A percentile compares a stretch with the other conserved stretches of the same genome.
phyloP scores from a whole-genome alignment of 2,797 vertebrate genomes.

The Gymnoscopelus microlampas region DNA sequence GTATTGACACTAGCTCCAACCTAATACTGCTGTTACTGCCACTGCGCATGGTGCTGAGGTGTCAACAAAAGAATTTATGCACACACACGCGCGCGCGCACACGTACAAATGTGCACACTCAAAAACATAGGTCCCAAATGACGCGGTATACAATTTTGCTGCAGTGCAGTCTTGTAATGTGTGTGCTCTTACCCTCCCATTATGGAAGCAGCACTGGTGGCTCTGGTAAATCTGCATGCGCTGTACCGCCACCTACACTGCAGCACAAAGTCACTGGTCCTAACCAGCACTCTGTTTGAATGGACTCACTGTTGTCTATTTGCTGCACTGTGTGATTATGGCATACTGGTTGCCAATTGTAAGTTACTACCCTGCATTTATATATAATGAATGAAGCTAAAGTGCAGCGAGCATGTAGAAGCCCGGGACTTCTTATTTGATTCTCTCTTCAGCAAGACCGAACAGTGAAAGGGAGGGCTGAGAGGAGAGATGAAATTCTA shows the following conservation, averaged over 20 bases:
- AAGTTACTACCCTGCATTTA: neutral
- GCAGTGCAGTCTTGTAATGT: constrained; percentile 42
- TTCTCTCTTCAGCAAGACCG: too few relatives aligned
- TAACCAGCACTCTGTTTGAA: constrained; percentile 1
- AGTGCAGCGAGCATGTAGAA: neutral
- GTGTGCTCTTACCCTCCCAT: constrained; percentile 36
- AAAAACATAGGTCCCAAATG: neutral
- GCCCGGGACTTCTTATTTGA: neutral
- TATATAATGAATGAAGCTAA: neutral
- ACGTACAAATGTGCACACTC: neutral
- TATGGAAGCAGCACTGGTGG: constrained; percentile 35
- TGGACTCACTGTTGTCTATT: too few relatives aligned
- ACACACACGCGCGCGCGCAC: constrained; percentile 11
- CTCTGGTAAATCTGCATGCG: constrained; percentile 13
- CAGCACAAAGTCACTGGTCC: constrained; percentile 27
- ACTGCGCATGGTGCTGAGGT: constrained; percentile 30
- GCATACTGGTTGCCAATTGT: too few relatives aligned
- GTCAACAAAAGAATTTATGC: constrained; percentile 30
- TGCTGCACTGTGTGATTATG: too few relatives aligned
- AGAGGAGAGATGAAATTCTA: too few relatives aligned
- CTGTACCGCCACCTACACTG: constrained; percentile 14
- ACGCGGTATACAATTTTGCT: constrained; percentile 27
- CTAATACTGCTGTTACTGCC: constrained; percentile 47
- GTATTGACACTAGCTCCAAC: constrained; percentile 49
- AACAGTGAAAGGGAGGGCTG: too few relatives aligned